Evolutionary conservation across 2,888 invertebrate species (phyloP).

Genomic region (Polylopha cassiicola): DNA sequence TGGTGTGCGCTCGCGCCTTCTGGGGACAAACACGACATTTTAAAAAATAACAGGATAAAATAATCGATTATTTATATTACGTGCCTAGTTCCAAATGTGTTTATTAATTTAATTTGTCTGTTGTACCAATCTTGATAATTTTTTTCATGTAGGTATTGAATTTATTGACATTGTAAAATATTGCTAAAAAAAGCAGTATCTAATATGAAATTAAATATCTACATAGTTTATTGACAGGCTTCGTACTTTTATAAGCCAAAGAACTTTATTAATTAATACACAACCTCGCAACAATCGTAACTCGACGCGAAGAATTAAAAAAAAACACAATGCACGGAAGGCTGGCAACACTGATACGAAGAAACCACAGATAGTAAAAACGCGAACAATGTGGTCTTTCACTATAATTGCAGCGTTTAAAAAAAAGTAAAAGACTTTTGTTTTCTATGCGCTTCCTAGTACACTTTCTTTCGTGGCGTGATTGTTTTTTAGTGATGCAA

Average conservation of each 20-base stretch:
- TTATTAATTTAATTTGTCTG: too few relatives aligned
- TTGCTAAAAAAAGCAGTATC: too few relatives aligned
- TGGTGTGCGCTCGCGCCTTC: conserved; percentile 53
- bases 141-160: too few relatives aligned
- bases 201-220: too few relatives aligned
- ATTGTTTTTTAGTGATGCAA: conserved; percentile 6
- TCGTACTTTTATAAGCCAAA: conserved; percentile 1
- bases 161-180: too few relatives aligned
- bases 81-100: too few relatives aligned
- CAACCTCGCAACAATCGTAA: conserved; percentile 18
- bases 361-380: conserved; percentile 45
- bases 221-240: too few relatives aligned
- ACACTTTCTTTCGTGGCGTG: conserved; percentile 42
- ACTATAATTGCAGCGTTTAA: conserved; percentile 55
- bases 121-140: too few relatives aligned
- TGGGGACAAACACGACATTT: conserved; percentile 36
- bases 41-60: conserved; percentile 9
- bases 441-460: conserved; percentile 64
- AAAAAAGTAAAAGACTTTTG: conserved; percentile 56
- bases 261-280: conserved; percentile 14
- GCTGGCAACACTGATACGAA: conserved; percentile 33
- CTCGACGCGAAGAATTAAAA: conserved; percentile 19
- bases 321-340: conserved; percentile 62
- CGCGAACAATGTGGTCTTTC: conserved; percentile 59
- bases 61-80: neutral